Evolutionary conservation across 2,113 vertebrate genomes (phyloP).

Genomic region (Heliornis fulica): DNA sequence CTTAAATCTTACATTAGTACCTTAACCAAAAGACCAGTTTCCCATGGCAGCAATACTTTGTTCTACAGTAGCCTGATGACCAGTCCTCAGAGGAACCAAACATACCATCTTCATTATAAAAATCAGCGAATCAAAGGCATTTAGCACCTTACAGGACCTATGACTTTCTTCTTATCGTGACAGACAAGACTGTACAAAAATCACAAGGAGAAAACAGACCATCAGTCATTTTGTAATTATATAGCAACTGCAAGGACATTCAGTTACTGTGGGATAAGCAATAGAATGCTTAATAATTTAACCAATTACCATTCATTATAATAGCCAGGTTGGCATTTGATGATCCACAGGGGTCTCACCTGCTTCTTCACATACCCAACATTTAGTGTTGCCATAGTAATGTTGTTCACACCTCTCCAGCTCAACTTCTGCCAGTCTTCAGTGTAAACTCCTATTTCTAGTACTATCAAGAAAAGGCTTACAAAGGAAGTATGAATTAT

Average conservation of each 20-base stretch:
- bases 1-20: background rate
- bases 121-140: background rate
- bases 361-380: conserved; percentile 54
- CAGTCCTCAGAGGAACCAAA: background rate
- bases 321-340: conserved; percentile 74
- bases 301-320: conserved; percentile 75
- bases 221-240: conserved; percentile 71
- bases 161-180: conserved; percentile 5
- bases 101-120: background rate
- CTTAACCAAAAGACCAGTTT: background rate
- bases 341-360: conserved; percentile 71
- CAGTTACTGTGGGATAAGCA: conserved; percentile 76
- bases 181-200: conserved; percentile 44
- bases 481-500: conserved; percentile 62
- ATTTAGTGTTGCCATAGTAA: conserved; percentile 46
- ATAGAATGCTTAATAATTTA: conserved; percentile 78
- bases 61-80: background rate
- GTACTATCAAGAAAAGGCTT: conserved; percentile 50
- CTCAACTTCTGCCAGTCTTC: conserved; percentile 62
- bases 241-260: conserved; percentile 73
- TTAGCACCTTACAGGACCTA: background rate
- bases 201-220: conserved; percentile 66
- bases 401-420: conserved; percentile 60
- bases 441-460: conserved; percentile 60
- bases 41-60: background rate